phyloP scores from a whole-genome alignment of 2,797 vertebrate genomes.

The Pteropus rufus region DNA sequence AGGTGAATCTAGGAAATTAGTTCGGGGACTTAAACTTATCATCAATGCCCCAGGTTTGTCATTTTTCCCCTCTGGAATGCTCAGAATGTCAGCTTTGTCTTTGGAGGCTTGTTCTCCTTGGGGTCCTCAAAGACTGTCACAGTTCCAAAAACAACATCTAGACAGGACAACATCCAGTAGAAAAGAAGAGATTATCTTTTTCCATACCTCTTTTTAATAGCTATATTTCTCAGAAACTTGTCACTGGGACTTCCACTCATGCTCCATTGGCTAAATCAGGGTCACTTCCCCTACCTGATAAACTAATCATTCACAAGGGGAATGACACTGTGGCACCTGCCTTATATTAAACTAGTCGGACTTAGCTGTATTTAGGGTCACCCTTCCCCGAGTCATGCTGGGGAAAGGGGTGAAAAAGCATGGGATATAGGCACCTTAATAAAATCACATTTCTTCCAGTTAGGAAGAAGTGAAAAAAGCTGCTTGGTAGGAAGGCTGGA shows the following conservation, averaged over 20 bases:
- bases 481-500: neutral
- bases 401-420: neutral
- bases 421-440: neutral
- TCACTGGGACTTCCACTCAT: neutral
- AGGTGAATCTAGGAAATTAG: neutral
- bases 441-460: neutral
- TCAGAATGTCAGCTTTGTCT: neutral
- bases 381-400: neutral
- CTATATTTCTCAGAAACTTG: neutral
- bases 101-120: neutral
- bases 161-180: neutral
- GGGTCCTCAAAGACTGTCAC: neutral
- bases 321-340: neutral
- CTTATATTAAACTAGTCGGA: neutral
- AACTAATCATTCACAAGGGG: neutral
- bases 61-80: neutral
- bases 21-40: neutral
- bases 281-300: neutral
- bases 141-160: neutral
- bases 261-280: neutral
- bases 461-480: neutral
- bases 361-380: no score
- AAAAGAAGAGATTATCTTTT: neutral
- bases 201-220: neutral
- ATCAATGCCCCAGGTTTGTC: neutral